Percentiles rank a stretch among this genome's conserved stretches.
phyloP scores from a whole-genome alignment of 2,888 invertebrate genomes.

The Drosophila stalkeri region DNA sequence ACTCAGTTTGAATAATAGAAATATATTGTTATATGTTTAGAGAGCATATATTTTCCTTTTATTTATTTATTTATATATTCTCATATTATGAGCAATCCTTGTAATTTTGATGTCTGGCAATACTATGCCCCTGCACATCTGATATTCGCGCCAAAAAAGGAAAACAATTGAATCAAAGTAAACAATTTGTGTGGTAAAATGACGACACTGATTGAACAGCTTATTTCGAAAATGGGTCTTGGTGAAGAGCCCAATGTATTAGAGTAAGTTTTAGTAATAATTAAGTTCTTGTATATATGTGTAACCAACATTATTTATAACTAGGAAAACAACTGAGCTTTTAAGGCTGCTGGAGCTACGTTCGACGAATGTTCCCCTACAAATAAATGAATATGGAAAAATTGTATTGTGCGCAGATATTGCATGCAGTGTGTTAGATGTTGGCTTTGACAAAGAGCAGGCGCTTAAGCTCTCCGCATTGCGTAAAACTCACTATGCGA shows the following conservation, averaged over 20 bases:
- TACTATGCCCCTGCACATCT: constrained; percentile 17
- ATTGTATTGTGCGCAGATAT: constrained; percentile 88
- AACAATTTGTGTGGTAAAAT: constrained; percentile 46
- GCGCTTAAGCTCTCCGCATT: constrained; percentile 87
- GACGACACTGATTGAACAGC: constrained; percentile 80
- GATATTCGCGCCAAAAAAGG: constrained; percentile 51
- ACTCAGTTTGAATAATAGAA: background rate
- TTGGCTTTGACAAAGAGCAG: constrained; percentile 86
- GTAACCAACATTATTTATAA: background rate
- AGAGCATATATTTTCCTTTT: background rate
- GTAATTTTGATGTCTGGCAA: constrained; percentile 21
- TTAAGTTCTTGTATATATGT: background rate
- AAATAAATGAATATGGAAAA: constrained; percentile 87
- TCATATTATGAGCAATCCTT: background rate
- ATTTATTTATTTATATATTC: background rate
- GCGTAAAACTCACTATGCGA: constrained; percentile 86
- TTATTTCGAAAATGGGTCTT: constrained; percentile 82
- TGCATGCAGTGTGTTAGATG: constrained; percentile 86
- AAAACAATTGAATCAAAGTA: constrained; percentile 16
- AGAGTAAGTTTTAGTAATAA: constrained; percentile 66
- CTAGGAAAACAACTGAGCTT: constrained; percentile 83
- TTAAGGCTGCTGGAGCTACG: constrained; percentile 82
- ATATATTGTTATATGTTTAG: background rate
- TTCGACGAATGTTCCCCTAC: constrained; percentile 77
- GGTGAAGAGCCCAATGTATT: constrained; percentile 73